phyloP scores from a whole-genome alignment of 2,888 invertebrate genomes.

The Andrena flavipes region DNA sequence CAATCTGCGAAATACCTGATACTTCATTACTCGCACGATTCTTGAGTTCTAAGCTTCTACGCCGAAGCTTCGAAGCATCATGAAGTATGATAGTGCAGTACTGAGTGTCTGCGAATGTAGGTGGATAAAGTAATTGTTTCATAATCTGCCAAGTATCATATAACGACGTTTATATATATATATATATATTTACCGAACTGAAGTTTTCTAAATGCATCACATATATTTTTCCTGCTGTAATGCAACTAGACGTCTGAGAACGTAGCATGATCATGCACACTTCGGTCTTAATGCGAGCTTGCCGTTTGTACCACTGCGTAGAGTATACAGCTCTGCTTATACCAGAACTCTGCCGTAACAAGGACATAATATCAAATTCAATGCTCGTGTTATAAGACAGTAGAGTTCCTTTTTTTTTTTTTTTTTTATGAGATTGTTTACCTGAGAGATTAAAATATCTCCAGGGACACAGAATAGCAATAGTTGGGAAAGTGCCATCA shows the following conservation, averaged over 20 bases:
- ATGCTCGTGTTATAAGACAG: constrained; percentile 9
- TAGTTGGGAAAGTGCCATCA: constrained; percentile 77
- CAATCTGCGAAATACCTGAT: not conserved
- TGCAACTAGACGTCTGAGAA: constrained; percentile 71
- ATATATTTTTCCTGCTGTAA: constrained; percentile 77
- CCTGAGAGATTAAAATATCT: constrained; percentile 73
- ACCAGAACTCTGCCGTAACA: constrained; percentile 67
- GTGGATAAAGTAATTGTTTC: constrained; percentile 19
- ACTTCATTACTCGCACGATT: constrained; percentile 12
- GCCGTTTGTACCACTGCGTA: constrained; percentile 71
- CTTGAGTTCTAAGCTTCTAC: constrained; percentile 23
- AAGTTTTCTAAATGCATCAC: constrained; percentile 77
- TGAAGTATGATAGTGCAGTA: constrained; percentile 76
- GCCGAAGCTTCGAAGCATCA: constrained; percentile 72
- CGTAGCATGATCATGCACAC: constrained; percentile 71
- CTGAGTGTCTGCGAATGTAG: constrained; percentile 72
- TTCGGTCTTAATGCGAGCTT: constrained; percentile 60
- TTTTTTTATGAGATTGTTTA: constrained; percentile 33
- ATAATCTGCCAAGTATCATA: not conserved
- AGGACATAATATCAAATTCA: constrained; percentile 13
- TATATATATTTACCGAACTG: constrained; percentile 60
- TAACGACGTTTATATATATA: constrained; percentile 15
- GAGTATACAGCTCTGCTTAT: constrained; percentile 69
- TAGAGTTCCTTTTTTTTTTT: not conserved
- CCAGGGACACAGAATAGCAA: constrained; percentile 78